A percentile compares a stretch with the other conserved stretches of the same genome.
These are phyloP conservation scores for Drosophila sulfurigaster DNA, from an alignment of 1,140 invertebrate species.

Conservation along the genomic window DNA sequence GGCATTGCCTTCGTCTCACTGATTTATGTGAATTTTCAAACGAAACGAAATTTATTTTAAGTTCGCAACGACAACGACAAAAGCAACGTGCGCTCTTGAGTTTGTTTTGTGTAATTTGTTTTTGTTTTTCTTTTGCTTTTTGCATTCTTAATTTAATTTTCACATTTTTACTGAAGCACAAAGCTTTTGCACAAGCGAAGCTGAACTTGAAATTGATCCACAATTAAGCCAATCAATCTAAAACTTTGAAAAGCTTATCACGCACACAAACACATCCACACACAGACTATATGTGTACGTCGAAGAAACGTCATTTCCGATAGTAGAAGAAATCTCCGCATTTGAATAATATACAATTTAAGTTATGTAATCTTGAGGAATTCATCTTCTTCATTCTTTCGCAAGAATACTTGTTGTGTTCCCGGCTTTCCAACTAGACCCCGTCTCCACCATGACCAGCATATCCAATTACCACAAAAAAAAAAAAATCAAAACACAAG, in stretches of 20 bases:
- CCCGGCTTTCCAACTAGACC: conserved; percentile 4
- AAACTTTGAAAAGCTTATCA: conserved; percentile 18
- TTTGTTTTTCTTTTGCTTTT: conserved; percentile 20
- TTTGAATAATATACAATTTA: background rate
- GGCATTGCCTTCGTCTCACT: conserved; percentile 33
- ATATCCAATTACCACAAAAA: conserved; percentile 52
- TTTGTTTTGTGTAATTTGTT: conserved; percentile 31
- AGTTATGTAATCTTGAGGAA: conserved; percentile 9
- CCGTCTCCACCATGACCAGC: background rate
- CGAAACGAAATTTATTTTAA: conserved; percentile 48
- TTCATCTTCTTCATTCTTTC: background rate
- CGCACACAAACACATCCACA: background rate
- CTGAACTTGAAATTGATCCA: conserved; percentile 22
- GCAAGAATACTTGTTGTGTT: background rate
- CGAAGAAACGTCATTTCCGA: background rate
- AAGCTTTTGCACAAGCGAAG: background rate
- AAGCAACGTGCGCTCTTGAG: background rate
- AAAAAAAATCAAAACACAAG: conserved; percentile 22
- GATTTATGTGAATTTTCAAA: conserved; percentile 58
- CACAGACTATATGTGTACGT: background rate
- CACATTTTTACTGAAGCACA: conserved; percentile 17
- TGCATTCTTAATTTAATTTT: conserved; percentile 56
- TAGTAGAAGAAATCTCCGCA: background rate
- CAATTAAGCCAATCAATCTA: background rate
- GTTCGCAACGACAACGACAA: conserved; percentile 11